Evolutionary conservation across 2,113 vertebrate species (phyloP), one percentile per base, ranked within the genome.

Genomic region (Notarius quadriscutis): DNA sequence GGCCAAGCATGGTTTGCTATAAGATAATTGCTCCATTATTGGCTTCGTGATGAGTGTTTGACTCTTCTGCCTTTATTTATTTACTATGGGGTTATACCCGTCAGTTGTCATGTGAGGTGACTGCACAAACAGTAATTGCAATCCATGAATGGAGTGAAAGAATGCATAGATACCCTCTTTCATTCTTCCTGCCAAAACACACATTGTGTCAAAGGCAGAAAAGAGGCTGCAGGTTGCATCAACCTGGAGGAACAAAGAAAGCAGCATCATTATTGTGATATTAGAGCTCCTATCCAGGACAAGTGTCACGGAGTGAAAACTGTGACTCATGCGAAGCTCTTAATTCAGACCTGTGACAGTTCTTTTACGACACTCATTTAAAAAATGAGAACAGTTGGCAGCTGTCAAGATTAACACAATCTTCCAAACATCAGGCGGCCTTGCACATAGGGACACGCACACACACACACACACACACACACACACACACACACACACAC

Each of bases 21-120:
- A 91, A 91, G 92, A 93, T 95, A 94, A 95, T 94, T 94, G 91
- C 93, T 89, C 88, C 89, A 93, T 95, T 91, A 92, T 91, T 92
- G 92, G 85, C 15, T 69, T 85, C 55, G 88, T 92, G 92, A 93
- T 93, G 92, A 92, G 91, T 48, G 84, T 90, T 88, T 84, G 83
- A 81, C 79, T 74, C 48, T 84, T 79, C 65, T 86, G 85, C 75
- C 87, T 81, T 79, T 87, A 79, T 63, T 74, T 91, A 92, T 92
- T 94, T 93, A 93, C 92, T 93, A 91, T 93, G 92, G 92, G 90
- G 91, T 91, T 90, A 63, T 30, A 85, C 88, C 87, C 93, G 91
- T 92, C 90, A 91, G 25, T 91, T 92, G 90, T 87, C 88, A 77
- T 67, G 65, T 84, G 75, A 83, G 74, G 75, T 51, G 83, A 87